A percentile compares a stretch with the other conserved stretches of the same genome.
phyloP scores from a whole-genome alignment of 2,113 vertebrate genomes.

The Misgurnus anguillicaudatus region DNA sequence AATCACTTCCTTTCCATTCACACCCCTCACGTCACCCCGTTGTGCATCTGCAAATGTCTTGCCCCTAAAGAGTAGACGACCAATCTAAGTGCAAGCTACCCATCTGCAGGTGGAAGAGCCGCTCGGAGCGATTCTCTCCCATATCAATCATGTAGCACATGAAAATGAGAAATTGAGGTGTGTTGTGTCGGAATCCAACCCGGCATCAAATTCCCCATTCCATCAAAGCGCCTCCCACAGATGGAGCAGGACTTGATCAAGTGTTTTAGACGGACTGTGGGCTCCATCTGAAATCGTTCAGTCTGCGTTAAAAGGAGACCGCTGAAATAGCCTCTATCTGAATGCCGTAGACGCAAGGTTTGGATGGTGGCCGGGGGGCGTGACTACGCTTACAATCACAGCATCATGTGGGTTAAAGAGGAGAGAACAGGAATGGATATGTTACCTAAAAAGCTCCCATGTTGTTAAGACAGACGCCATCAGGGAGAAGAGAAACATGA shows the following conservation, averaged over 20 bases:
- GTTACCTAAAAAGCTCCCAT: slow-evolving; percentile 37
- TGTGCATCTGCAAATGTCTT: slow-evolving; percentile 40
- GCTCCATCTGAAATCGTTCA: slow-evolving; percentile 60
- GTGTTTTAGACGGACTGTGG: slow-evolving; percentile 50
- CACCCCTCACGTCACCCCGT: slow-evolving; percentile 48
- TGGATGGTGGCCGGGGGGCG: slow-evolving; percentile 55
- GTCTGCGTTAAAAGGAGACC: slow-evolving; percentile 56
- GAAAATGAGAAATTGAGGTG: slow-evolving; percentile 60
- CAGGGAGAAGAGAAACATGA: slow-evolving; percentile 35
- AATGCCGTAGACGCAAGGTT: slow-evolving; percentile 5
- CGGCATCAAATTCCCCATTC: slow-evolving; percentile 40
- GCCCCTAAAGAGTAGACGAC: slow-evolving; percentile 47
- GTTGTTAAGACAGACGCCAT: slow-evolving; percentile 53
- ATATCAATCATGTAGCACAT: slow-evolving; percentile 63
- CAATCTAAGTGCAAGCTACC: slow-evolving; percentile 37
- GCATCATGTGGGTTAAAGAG: slow-evolving; percentile 47
- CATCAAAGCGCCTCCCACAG: slow-evolving; percentile 35
- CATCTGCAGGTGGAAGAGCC: slow-evolving; percentile 42
- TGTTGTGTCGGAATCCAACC: slow-evolving; percentile 47
- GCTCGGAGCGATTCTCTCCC: slow-evolving; percentile 48
- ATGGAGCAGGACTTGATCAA: slow-evolving; percentile 41
- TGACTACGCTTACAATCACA: slow-evolving; percentile 57
- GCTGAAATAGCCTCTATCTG: slow-evolving; percentile 43
- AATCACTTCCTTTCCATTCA: slow-evolving; percentile 58
- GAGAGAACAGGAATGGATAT: slow-evolving; percentile 26